A percentile compares a stretch with the other conserved stretches of the same genome.
Conservation (phyloP, 1,140 invertebrate species). For the Drosophila subobscura region DNA sequence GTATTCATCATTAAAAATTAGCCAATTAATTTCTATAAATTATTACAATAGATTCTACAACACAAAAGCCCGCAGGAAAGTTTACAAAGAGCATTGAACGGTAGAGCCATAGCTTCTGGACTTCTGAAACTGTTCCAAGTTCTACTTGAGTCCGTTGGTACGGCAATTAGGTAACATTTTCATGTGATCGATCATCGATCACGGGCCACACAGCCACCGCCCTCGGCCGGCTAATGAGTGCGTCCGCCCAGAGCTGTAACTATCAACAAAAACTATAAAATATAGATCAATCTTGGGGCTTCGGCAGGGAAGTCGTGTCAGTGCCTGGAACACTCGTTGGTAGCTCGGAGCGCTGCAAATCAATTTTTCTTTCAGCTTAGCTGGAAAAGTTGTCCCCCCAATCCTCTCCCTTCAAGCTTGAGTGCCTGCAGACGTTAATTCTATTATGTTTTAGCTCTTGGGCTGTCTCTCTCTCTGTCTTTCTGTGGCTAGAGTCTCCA, state of each 20-base stretch:
- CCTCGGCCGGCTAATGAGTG: constrained; percentile 40
- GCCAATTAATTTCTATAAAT: too few species aligned
- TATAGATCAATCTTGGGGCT: constrained; percentile 57
- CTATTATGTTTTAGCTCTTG: constrained; percentile 43
- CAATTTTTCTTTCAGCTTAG: constrained; percentile 57
- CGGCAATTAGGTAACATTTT: constrained; percentile 41
- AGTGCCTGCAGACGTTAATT: constrained; percentile 40
- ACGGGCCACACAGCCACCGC: constrained; percentile 25
- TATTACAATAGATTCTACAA: too few species aligned
- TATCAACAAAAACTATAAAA: constrained; percentile 58
- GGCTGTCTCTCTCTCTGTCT: constrained; percentile 6
- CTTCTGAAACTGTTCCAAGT: not conserved
- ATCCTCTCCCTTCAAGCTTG: not conserved
- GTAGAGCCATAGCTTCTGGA: not conserved
- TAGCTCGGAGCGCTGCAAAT: constrained; percentile 48
- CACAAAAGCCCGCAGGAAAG: too few species aligned
- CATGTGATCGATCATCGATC: constrained; percentile 40
- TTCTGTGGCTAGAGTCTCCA: constrained; percentile 29
- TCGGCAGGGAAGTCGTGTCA: constrained; percentile 43
- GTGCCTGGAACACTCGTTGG: constrained; percentile 48
- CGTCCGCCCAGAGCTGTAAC: constrained; percentile 18
- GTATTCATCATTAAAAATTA: too few species aligned
- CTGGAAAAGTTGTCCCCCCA: not conserved
- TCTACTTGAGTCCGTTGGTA: not conserved
- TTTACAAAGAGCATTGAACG: too few species aligned